Evolutionary conservation across 2,113 vertebrate species (phyloP).

Genomic region (Carassius carassius): DNA sequence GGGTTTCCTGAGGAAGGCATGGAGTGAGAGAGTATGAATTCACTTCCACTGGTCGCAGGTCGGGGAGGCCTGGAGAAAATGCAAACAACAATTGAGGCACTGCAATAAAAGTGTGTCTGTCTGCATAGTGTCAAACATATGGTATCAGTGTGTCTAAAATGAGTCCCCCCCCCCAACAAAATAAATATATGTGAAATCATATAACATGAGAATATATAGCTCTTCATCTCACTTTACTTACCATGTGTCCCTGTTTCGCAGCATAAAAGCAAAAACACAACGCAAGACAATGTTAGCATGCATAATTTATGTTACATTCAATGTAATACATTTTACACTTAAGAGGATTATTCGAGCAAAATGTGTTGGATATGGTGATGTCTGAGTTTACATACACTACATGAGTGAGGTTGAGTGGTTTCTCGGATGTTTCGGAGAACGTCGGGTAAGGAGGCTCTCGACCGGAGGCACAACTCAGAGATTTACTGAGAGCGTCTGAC

Average conservation of each 20-base stretch:
- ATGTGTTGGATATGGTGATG: neutral
- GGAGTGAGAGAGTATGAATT: slow-evolving; percentile 91
- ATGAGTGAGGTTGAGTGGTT: slow-evolving; percentile 94
- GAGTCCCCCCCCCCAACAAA: neutral
- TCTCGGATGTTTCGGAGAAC: slow-evolving; percentile 94
- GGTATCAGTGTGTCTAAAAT: too few species aligned
- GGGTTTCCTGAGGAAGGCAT: slow-evolving; percentile 96
- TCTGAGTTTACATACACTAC: slow-evolving; percentile 85
- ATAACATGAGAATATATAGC: neutral
- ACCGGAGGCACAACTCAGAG: slow-evolving; percentile 96
- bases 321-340: neutral
- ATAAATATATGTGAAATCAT: neutral
- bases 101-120: neutral
- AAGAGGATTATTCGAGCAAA: neutral
- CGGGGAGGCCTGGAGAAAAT: slow-evolving; percentile 86
- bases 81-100: slow-evolving; percentile 3
- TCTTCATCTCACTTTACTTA: slow-evolving; percentile 35
- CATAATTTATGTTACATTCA: neutral
- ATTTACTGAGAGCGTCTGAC: slow-evolving; percentile 95
- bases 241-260: slow-evolving; percentile 55
- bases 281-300: slow-evolving; percentile 1
- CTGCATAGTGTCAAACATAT: neutral
- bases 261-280: slow-evolving; percentile 13
- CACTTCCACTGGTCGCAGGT: slow-evolving; percentile 92
- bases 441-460: slow-evolving; percentile 93